phyloP scores from a whole-genome alignment of 2,797 vertebrate genomes.

The Urophycis tenuis region DNA sequence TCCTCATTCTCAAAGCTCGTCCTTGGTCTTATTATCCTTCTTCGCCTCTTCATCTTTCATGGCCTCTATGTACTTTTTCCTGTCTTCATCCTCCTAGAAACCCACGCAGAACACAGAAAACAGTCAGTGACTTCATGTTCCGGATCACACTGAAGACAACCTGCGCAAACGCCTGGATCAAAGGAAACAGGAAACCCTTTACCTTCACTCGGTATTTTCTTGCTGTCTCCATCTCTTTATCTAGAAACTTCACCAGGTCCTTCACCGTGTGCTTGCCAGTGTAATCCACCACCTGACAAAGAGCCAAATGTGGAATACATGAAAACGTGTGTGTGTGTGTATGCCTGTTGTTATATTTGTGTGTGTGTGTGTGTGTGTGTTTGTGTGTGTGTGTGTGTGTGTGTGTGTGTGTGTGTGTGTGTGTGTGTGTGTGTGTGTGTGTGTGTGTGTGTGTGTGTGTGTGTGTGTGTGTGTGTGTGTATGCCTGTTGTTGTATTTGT shows the following conservation, averaged over 20 bases:
- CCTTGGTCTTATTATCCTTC: constrained; percentile 42
- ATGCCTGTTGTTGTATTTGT: too few relatives aligned
- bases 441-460: too few relatives aligned
- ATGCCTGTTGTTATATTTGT: too few relatives aligned
- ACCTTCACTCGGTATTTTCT: constrained; percentile 67
- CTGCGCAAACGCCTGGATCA: background rate
- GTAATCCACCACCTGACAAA: constrained; percentile 76
- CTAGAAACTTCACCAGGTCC: constrained; percentile 76
- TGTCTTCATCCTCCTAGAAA: constrained; percentile 60
- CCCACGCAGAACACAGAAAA: constrained; percentile 2
- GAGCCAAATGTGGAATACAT: constrained; percentile 8
- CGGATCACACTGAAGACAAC: background rate
- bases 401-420: too few relatives aligned
- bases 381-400: too few relatives aligned
- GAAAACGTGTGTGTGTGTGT: too few relatives aligned
- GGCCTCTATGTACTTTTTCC: constrained; percentile 53
- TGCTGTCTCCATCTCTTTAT: constrained; percentile 68
- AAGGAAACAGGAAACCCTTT: constrained; percentile 9
- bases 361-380: too few relatives aligned
- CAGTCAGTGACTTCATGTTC: background rate
- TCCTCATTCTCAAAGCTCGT: constrained; percentile 53
- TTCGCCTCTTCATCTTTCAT: constrained; percentile 51
- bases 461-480: too few relatives aligned
- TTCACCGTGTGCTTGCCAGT: constrained; percentile 68
- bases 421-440: too few relatives aligned